Evolutionary conservation across 2,888 invertebrate species (phyloP).

Genomic region (Gastracanthus pulcherrimus): DNA sequence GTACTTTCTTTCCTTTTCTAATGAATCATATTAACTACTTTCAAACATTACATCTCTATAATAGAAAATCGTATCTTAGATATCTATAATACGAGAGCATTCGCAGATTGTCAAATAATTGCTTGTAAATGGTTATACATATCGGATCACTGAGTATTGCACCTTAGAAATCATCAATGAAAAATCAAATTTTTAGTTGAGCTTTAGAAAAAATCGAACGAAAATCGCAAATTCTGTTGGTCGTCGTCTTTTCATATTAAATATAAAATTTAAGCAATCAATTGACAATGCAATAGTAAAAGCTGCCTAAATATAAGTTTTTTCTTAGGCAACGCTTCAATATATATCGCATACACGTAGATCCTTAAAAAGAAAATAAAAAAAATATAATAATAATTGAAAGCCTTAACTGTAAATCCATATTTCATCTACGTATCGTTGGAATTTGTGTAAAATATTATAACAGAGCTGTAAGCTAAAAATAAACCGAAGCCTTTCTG

Average conservation of each 20-base stretch:
- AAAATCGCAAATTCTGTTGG: slow-evolving; percentile 1
- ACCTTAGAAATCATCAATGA: slow-evolving; percentile 25
- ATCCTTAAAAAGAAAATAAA: slow-evolving; percentile 39
- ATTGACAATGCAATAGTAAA: slow-evolving; percentile 27
- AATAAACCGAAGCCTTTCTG: no score
- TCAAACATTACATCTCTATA: background rate
- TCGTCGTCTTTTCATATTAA: background rate
- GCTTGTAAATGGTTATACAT: slow-evolving; percentile 29
- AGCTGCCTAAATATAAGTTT: slow-evolving; percentile 29
- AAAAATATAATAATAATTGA: slow-evolving; percentile 46
- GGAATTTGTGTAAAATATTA: slow-evolving; percentile 59
- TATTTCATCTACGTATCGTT: slow-evolving; percentile 66
- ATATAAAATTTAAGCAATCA: slow-evolving; percentile 36
- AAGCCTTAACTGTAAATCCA: slow-evolving; percentile 73
- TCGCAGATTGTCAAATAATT: slow-evolving; percentile 48
- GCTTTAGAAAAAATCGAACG: background rate
- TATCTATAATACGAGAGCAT: slow-evolving; percentile 5
- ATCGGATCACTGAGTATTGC: slow-evolving; percentile 47
- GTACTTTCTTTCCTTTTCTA: background rate
- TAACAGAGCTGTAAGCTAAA: slow-evolving; percentile 15
- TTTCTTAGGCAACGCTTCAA: background rate
- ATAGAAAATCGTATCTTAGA: slow-evolving; percentile 24
- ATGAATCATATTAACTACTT: background rate
- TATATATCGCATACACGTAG: background rate
- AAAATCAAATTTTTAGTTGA: slow-evolving; percentile 16